Evolutionary conservation across 2,797 vertebrate genomes (phyloP), one percentile per base, ranked within the genome.

Genomic region (Spinibarbus caldwelli): DNA sequence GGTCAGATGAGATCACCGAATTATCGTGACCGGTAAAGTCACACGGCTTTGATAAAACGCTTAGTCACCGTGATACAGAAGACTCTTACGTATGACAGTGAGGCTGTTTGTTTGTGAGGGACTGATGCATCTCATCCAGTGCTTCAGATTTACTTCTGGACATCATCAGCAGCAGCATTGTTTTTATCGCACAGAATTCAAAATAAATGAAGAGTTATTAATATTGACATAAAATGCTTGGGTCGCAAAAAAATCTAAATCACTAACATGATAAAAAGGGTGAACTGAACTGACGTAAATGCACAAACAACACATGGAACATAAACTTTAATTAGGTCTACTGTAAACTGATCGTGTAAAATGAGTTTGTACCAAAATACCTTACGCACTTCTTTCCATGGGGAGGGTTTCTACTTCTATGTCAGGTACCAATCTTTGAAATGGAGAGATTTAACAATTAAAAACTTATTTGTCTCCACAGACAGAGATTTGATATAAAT

Each of bases 1-100:
- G 86, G 77, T 41, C 83, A 80, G 83, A 87, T 90, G 83, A 90
- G 72, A 83, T 86, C 87, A 89, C 84, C 31, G 43, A 45, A 23
- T 70, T 64, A 78, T 82, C 70, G 84, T 59, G 47, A 52, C 70
- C 79, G 82, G 67, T 45, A 45, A 57, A 82, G 66, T 86, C 73
- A 86, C 57, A 78, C 68, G 57, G 29, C 52, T 23, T 49, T 19
- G 11, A 62, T 68, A 73, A 76, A 86, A 17, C n/a, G 89, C 87
- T 80, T 67, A 72, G 87, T 89, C 85, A 88, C 47, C 77, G 64
- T 89, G 88, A 89, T 54, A 71, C 77, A 36, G 72, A n/a, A 41
- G 23, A 29, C 21, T 41, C 31, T 75, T 66, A 34, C 21, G 41
- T 19, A 21, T 41, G n/a, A 19, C 6, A n/a, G 34, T 1, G 45